A percentile compares a stretch with the other conserved stretches of the same genome.
Conservation (phyloP, 1,140 invertebrate species). For the Pogonognathellus flavescens region DNA sequence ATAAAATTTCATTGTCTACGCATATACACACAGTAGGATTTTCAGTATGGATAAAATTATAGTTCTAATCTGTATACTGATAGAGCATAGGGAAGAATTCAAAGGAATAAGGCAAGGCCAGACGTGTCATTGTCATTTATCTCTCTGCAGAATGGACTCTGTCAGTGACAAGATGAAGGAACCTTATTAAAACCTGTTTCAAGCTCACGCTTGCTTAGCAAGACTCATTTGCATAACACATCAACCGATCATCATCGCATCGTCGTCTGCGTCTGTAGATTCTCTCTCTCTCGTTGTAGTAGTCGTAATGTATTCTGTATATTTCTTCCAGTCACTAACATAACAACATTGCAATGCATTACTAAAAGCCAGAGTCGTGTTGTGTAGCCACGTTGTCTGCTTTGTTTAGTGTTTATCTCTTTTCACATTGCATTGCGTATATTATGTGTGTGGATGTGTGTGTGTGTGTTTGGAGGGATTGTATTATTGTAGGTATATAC, state of each 20-base stretch:
- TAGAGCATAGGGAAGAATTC: not conserved
- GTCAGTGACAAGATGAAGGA: conserved; percentile 38
- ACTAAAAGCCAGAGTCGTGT: not conserved
- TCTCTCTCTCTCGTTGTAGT: not conserved
- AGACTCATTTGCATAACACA: conserved; percentile 32
- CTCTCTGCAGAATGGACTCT: not conserved
- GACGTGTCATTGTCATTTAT: conserved; percentile 42
- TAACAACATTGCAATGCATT: too few relatives aligned
- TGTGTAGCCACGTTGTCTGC: not conserved
- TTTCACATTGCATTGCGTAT: not conserved
- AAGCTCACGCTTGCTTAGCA: conserved; percentile 27
- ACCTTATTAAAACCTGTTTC: conserved; percentile 50
- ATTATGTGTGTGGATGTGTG: too few relatives aligned
- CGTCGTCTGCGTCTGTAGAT: not conserved
- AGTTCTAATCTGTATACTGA: too few relatives aligned
- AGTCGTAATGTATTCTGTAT: too few relatives aligned
- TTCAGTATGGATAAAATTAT: too few relatives aligned
- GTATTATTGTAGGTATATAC: too few relatives aligned
- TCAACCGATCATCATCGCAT: conserved; percentile 1
- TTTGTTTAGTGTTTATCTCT: not conserved
- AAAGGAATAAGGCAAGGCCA: conserved; percentile 15
- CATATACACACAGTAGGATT: too few relatives aligned
- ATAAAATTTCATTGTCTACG: too few relatives aligned
- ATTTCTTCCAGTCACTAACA: not conserved
- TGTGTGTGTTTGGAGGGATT: too few relatives aligned